Base-by-base conservation (phyloP, 1,140 invertebrate species). In the Microplitis mediator region DNA sequence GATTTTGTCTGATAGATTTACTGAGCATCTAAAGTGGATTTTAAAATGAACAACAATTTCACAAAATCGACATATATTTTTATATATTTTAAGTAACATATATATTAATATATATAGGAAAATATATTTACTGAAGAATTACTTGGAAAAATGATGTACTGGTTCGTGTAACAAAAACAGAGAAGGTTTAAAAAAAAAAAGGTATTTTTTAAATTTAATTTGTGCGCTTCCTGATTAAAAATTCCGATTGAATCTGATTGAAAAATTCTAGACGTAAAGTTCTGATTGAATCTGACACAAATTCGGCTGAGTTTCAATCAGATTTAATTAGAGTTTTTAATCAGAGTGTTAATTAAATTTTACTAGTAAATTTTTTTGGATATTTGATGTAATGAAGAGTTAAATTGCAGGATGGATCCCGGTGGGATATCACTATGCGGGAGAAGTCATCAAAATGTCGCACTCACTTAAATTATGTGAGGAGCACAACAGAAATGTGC, bases 391-490 rank as follows among this genome's bases (percentile, higher is more conserved):
- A 72, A 84, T 85, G 82, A 82, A 74, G 82, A 81, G 80, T 77
- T 82, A 80, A 84, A 76, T 78, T 32, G 78, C 80, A 81, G 82
- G 84, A 86, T 87, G 84, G 86, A 74, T 84, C 78, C 75, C 77
- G 76, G 74, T 80, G 79, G 78, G 80, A 78, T 82, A 75, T 82
- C 84, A 86, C 81, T 77, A 87, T 87, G 86, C 86, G 84, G 78
- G 85, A 86, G 79, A 86, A 86, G 82, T 82, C 84, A 77, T 82
- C 85, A 82, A 85, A 84, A 86, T 86, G 86, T 85, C 81, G 84
- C 81, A 77, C 83, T 85, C 82, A 84, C 83, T 78, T 85, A 82
- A 79, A 80, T 79, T 80, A 86, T 84, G 83, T 86, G 83, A 86
- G 82, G 79, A 80, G 83, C 78, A 85, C 81, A 80, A 84, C 80